Evolutionary conservation across 1,140 invertebrate species (phyloP).

Genomic region (Phortica variegata): DNA sequence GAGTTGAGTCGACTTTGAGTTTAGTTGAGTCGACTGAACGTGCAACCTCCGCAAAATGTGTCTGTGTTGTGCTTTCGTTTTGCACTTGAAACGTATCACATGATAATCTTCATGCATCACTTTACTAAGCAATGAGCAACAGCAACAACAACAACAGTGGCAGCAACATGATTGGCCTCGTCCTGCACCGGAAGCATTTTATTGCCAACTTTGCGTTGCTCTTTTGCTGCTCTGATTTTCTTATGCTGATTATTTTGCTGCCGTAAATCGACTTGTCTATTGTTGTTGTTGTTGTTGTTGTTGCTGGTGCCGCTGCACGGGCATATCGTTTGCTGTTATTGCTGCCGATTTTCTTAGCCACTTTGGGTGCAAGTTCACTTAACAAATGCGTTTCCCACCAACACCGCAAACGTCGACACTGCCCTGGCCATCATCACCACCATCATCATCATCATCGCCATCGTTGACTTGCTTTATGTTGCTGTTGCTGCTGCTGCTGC

Average conservation of each 20-base stretch:
- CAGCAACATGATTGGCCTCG: conserved; percentile 6
- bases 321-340: too few relatives aligned
- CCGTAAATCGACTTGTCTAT: conserved; percentile 47
- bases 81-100: conserved; percentile 52
- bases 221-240: conserved; percentile 38
- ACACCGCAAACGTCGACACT: too few relatives aligned
- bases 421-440: too few relatives aligned
- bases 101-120: conserved; percentile 54
- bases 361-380: too few relatives aligned
- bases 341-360: too few relatives aligned
- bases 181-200: conserved; percentile 49
- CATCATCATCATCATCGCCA: too few relatives aligned
- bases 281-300: too few relatives aligned
- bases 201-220: conserved; percentile 34
- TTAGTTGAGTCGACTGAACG: conserved; percentile 5
- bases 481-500: conserved; percentile 15
- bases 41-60: conserved; percentile 2
- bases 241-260: conserved; percentile 44
- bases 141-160: conserved; percentile 15
- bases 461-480: too few relatives aligned
- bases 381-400: too few relatives aligned
- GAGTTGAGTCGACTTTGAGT: too few relatives aligned
- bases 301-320: too few relatives aligned
- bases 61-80: too few relatives aligned
- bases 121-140: conserved; percentile 39